Conservation (phyloP, 1,140 invertebrate species). For the Meloidogyne floridensis region DNA sequence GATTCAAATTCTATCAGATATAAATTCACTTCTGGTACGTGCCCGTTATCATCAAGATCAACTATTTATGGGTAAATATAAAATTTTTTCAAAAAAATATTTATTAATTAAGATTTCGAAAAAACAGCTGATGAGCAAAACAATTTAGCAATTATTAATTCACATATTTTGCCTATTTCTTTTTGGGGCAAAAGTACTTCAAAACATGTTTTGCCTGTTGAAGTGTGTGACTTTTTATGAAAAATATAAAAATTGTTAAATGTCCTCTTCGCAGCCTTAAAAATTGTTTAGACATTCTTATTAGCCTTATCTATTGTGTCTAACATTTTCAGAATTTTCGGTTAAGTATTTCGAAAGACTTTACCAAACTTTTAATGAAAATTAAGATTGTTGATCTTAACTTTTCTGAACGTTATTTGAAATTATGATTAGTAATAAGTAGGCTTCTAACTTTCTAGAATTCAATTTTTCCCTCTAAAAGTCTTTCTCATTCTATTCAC, state of each 20-base stretch:
- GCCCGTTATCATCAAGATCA: slow-evolving; percentile 92
- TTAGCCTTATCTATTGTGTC: too few species aligned
- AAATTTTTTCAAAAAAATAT: not conserved
- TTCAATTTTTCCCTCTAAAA: too few species aligned
- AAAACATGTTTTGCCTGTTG: slow-evolving; percentile 44
- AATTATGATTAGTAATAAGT: too few species aligned
- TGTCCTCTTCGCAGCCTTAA: not conserved
- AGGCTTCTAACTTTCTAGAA: too few species aligned
- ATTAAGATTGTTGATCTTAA: too few species aligned
- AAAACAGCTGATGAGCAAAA: slow-evolving; percentile 15
- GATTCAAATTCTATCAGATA: slow-evolving; percentile 78
- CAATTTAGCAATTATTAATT: not conserved
- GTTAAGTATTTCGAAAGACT: not conserved
- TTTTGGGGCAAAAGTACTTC: not conserved
- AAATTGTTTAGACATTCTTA: too few species aligned
- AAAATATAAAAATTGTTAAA: slow-evolving; percentile 18
- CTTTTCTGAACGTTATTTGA: too few species aligned
- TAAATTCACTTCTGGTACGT: slow-evolving; percentile 80
- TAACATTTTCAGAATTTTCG: not conserved
- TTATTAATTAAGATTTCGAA: not conserved
- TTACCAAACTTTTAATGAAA: too few species aligned
- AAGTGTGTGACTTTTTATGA: slow-evolving; percentile 57
- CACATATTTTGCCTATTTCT: slow-evolving; percentile 50
- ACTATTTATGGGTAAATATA: slow-evolving; percentile 69
- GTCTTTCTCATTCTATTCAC: too few species aligned